These are phyloP conservation scores for Oligia fasciuncula DNA, from an alignment of 2,888 invertebrate species.

Conservation along the genomic window DNA sequence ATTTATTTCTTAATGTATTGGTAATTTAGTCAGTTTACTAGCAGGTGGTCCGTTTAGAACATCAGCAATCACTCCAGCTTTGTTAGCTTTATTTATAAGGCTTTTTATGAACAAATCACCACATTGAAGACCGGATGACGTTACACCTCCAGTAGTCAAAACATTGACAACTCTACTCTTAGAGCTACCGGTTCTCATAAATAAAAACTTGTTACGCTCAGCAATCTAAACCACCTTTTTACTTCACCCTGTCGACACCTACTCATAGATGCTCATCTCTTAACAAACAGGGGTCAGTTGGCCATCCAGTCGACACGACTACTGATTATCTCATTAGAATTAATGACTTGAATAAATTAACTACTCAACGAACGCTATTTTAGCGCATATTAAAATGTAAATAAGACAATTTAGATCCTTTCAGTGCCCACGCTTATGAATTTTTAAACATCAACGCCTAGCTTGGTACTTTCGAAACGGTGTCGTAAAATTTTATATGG, in stretches of 20 bases:
- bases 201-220: slow-evolving; percentile 40
- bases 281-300: slow-evolving; percentile 56
- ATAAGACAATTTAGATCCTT: slow-evolving; percentile 64
- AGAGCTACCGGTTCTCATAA: slow-evolving; percentile 35
- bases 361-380: slow-evolving; percentile 54
- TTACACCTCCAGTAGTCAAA: background rate
- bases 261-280: slow-evolving; percentile 46
- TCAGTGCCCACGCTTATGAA: slow-evolving; percentile 60
- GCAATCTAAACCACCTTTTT: slow-evolving; percentile 29
- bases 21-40: background rate
- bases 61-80: background rate
- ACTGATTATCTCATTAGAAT: slow-evolving; percentile 67
- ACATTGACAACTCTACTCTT: slow-evolving; percentile 2
- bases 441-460: slow-evolving; percentile 63
- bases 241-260: slow-evolving; percentile 43
- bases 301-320: slow-evolving; percentile 56
- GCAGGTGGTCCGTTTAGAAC: background rate
- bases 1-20: background rate
- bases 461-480: slow-evolving; percentile 44
- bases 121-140: slow-evolving; percentile 3
- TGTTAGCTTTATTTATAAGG: slow-evolving; percentile 4
- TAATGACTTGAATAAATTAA: slow-evolving; percentile 67
- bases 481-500: slow-evolving; percentile 59
- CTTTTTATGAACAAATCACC: slow-evolving; percentile 13
- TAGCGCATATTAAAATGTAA: slow-evolving; percentile 67